Evolutionary conservation across 2,113 vertebrate genomes (phyloP).

Genomic region (Macquaria australasica): DNA sequence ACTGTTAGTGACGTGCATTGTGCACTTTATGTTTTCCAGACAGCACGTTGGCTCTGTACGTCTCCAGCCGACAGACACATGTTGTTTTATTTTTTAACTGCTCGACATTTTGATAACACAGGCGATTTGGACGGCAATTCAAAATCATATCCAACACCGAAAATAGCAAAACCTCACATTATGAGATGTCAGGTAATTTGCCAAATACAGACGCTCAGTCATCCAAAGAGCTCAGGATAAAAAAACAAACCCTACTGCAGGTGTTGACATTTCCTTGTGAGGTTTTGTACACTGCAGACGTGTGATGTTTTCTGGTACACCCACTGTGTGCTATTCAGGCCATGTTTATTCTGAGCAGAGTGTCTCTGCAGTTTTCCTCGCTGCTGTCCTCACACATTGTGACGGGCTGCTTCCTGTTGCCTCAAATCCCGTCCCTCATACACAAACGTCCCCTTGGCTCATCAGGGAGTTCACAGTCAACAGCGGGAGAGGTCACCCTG

Average conservation of each 20-base stretch:
- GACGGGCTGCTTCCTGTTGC: slow-evolving; percentile 72
- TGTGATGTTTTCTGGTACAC: slow-evolving; percentile 33
- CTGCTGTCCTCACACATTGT: slow-evolving; percentile 72
- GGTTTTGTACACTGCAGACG: slow-evolving; percentile 15
- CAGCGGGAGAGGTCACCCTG: slow-evolving; percentile 66
- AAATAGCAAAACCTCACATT: slow-evolving; percentile 13
- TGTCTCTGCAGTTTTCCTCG: slow-evolving; percentile 40
- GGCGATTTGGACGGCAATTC: slow-evolving; percentile 1
- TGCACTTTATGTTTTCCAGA: background rate
- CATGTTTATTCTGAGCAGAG: slow-evolving; percentile 56
- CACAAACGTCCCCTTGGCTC: slow-evolving; percentile 63
- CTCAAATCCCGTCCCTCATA: slow-evolving; percentile 73
- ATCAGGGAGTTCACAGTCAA: slow-evolving; percentile 69
- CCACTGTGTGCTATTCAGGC: slow-evolving; percentile 53
- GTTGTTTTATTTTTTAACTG: background rate
- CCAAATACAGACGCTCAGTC: slow-evolving; percentile 31
- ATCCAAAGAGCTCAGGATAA: slow-evolving; percentile 8
- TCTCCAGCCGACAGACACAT: background rate
- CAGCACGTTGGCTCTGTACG: background rate
- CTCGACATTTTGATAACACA: slow-evolving; percentile 23
- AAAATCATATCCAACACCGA: background rate
- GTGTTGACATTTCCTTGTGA: slow-evolving; percentile 49
- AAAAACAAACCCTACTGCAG: slow-evolving; percentile 26
- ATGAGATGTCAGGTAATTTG: slow-evolving; percentile 11
- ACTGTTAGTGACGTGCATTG: background rate